Conservation (phyloP, 2,888 invertebrate species). For the Mythimna lalbum region DNA sequence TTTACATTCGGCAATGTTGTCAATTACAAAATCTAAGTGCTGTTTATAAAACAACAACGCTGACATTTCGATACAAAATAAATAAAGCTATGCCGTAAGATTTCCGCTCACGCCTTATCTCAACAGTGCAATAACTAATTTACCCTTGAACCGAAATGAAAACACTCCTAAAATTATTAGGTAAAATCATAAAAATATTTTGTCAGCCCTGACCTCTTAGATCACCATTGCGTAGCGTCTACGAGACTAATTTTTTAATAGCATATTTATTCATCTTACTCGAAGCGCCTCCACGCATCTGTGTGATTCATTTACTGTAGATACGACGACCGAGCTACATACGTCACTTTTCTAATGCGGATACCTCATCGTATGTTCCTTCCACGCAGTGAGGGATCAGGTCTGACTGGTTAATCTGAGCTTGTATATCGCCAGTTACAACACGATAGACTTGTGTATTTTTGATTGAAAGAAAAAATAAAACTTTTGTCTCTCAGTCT, state of each 20-base stretch:
- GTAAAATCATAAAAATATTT: slow-evolving; percentile 49
- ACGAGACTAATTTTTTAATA: slow-evolving; percentile 61
- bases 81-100: background rate
- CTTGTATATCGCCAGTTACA: background rate
- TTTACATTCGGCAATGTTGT: background rate
- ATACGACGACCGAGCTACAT: background rate
- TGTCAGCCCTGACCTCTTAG: slow-evolving; percentile 68
- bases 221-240: slow-evolving; percentile 49
- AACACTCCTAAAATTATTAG: slow-evolving; percentile 34
- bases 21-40: background rate
- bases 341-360: background rate
- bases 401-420: too few relatives aligned
- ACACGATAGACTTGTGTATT: background rate
- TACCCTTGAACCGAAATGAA: slow-evolving; percentile 41
- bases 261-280: slow-evolving; percentile 65
- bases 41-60: too few relatives aligned
- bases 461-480: slow-evolving; percentile 2
- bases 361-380: background rate
- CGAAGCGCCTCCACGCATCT: slow-evolving; percentile 61
- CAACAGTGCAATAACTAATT: slow-evolving; percentile 23
- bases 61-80: background rate
- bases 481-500: slow-evolving; percentile 6
- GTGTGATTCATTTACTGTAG: slow-evolving; percentile 51
- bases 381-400: background rate
- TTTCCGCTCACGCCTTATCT: slow-evolving; percentile 1